A percentile compares a stretch with the other conserved stretches of the same genome.
These are phyloP conservation scores for Cosmopolites sordidus DNA, from an alignment of 2,888 invertebrate genomes.

Conservation along the genomic window DNA sequence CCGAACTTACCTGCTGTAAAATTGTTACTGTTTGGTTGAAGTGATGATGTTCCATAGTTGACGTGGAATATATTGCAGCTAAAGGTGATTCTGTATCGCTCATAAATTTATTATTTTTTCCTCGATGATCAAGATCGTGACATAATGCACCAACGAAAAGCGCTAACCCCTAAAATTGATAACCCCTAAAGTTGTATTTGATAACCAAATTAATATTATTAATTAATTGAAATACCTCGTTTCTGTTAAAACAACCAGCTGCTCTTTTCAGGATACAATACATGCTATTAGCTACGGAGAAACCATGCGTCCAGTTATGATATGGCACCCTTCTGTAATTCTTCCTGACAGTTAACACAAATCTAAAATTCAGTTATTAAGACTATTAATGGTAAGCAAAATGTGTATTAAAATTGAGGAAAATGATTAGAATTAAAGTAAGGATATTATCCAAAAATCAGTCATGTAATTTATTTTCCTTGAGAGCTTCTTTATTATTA, in stretches of 20 bases:
- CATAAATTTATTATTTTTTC: constrained; percentile 85
- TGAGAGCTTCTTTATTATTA: no score
- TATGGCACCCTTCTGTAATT: constrained; percentile 81
- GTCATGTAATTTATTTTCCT: no score
- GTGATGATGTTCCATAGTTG: constrained; percentile 84
- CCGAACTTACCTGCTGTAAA: constrained; percentile 61
- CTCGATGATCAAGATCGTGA: constrained; percentile 82
- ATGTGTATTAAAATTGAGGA: no score
- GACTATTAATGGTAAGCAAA: no score
- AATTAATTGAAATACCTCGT: constrained; percentile 54
- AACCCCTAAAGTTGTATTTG: background rate
- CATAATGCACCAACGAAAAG: constrained; percentile 77
- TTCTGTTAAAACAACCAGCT: constrained; percentile 52
- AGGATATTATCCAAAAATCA: no score
- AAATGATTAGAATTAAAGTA: no score
- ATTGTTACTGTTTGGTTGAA: constrained; percentile 86
- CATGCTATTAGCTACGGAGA: constrained; percentile 82
- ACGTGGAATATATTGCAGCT: constrained; percentile 80
- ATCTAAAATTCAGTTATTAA: no score
- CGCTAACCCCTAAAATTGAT: constrained; percentile 61
- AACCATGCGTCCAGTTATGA: constrained; percentile 86
- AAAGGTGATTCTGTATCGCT: constrained; percentile 75
- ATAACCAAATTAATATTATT: background rate
- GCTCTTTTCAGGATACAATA: constrained; percentile 66
- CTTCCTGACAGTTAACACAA: constrained; percentile 76